Evolutionary conservation across 2,888 invertebrate species (phyloP), one percentile per base, ranked within the genome.

Genomic region (Macroteleia sp.): DNA sequence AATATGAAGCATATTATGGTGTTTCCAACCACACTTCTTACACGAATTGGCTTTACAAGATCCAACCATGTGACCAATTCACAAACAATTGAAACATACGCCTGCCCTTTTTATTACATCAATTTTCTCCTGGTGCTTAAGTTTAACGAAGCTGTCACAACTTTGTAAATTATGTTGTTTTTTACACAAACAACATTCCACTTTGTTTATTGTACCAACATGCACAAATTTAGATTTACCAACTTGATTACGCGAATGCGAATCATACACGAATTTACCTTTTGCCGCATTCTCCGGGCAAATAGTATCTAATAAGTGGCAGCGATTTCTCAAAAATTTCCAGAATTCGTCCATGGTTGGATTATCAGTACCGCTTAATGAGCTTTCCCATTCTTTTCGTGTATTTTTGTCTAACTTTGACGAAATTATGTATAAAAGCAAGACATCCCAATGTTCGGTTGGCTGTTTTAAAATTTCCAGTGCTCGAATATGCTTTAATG

Each of bases 381-480:
- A 34, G 12, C 67, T 48, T 50, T 82, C 76, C 82, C 81, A 82
- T 39, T 70, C 70, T 16, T 64, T 66, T 2, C 57, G 44, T 6
- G 77, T 79, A 14, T 34, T 14, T 9, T 14, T 50, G 25, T 82
- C 81, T 28, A 80, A 52, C 41, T 66, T 80, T n/a, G n/a, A 6
- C 25, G 66, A 67, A 39, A 79, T 64, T 52, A 81, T 74, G 41
- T 77, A 61, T 5, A 81, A 36, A 0, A 81, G 17, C 2, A 82
- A 34, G 0, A 67, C 79, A 36, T 73, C 46, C 80, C 82, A 83
- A 2, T 69, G 0, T 0, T 82, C 77, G 0, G 67, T 81, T 1
- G 79, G 76, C 2, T 16, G 36, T 6, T 57, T 22, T 46, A 81
- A 25, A 1, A 69, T 32, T 16, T 79, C 69, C 2, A 82, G 48